Base-by-base conservation (phyloP, 2,888 invertebrate species). In the Hypomecis punctinalis region DNA sequence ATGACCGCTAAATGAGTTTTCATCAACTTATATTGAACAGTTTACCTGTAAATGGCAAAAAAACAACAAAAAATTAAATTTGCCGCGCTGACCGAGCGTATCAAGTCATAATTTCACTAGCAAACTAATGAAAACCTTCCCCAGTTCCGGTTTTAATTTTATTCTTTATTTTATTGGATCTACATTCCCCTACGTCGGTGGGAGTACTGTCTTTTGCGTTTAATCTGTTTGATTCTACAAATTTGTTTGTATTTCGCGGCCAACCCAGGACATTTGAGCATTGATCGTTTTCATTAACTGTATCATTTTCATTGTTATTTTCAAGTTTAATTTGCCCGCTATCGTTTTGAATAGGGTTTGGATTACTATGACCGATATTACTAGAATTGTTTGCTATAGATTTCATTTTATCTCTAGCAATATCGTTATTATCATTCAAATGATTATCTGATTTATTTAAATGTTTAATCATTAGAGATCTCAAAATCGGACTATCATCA, bases 401-500 rank as follows among this genome's bases (percentile, higher is more conserved):
- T 43, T 49, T 42, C n/a, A 35, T 45, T 45, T 48, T 54, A 49
- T 58, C 23, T 48, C 57, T 6, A 47, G 40, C 9, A 47, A 36
- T 10, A 45, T 33, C 33, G 6, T 10, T 5, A 47, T 10, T 45
- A 5, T 46, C 47, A 6, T 53, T 48, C 6, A 37, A 42, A 0
- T 52, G 52, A 0, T 63, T 54, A 9, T 63, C 48, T 35, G 52
- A 56, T 47, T 43, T 52, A 8, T 57, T 57, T 9, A 36, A 37
- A 35, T 37, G 48, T 53, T 57, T 53, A 8, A 48, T 45, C 47
- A 66, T 66, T 8, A 66, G 35, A 33, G 65, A 66, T 43, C 61
- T 61, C 13, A 66, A 40, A 36, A 66, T 66, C 1, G 61, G 65
- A 36, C 61, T 61, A n/a, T 63, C 63, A 5, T 48, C 36, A n/a